Conservation (phyloP, 2,797 vertebrate genomes). For the Odontamblyopus rebecca region DNA sequence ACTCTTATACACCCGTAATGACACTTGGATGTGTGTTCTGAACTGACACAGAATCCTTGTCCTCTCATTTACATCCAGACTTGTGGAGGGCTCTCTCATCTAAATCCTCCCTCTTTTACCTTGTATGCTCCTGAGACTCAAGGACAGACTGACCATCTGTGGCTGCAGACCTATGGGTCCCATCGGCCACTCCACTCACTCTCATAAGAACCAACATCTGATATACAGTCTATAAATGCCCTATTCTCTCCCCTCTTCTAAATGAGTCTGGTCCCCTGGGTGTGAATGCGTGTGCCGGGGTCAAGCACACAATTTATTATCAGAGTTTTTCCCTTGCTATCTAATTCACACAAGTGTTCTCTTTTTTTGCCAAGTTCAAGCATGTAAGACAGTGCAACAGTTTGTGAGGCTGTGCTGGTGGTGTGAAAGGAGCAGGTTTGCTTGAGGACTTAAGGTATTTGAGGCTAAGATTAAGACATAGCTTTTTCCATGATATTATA, state of each 20-base stretch:
- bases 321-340: conserved; percentile 12
- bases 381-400: background rate
- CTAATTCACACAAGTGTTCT: conserved; percentile 8
- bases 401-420: background rate
- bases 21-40: background rate
- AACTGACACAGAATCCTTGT: background rate
- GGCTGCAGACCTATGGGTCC: conserved; percentile 37
- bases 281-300: conserved; percentile 30
- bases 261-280: conserved; percentile 37
- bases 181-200: conserved; percentile 18
- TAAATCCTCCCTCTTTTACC: conserved; percentile 30
- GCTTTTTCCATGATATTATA: too few relatives aligned
- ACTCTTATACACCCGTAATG: background rate
- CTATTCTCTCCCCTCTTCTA: conserved; percentile 36
- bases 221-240: conserved; percentile 23
- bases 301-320: conserved; percentile 35
- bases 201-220: conserved; percentile 27
- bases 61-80: conserved; percentile 8
- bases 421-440: background rate
- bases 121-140: conserved; percentile 35
- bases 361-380: background rate
- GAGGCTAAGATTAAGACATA: too few relatives aligned
- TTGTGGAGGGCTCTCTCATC: conserved; percentile 19
- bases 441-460: background rate
- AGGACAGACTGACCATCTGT: conserved; percentile 55